Conservation (phyloP, 2,888 invertebrate genomes). For the Tipula confusa region DNA sequence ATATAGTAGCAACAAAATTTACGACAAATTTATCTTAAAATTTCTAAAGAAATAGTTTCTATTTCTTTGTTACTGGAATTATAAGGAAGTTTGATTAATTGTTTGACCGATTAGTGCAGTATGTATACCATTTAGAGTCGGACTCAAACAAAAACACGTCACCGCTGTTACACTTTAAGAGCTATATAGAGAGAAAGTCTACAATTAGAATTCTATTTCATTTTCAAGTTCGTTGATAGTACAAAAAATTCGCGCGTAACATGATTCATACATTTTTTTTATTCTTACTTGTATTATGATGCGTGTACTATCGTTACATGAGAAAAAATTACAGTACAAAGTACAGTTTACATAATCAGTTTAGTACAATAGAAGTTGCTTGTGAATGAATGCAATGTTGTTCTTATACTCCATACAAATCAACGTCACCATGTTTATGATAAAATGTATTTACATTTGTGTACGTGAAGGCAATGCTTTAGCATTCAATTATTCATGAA, state of each 20-base stretch:
- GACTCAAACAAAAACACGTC: not conserved
- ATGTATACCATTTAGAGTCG: not conserved
- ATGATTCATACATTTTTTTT: not conserved
- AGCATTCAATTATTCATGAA: not conserved
- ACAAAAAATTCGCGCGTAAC: not conserved
- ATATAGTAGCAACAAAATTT: not conserved
- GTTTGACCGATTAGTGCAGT: not conserved
- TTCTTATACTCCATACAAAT: not conserved
- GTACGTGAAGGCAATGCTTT: not conserved
- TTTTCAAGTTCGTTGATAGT: not conserved
- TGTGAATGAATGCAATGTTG: no score
- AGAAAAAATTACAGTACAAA: not conserved
- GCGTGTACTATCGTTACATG: not conserved
- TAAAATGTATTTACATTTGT: not conserved
- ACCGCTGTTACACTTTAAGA: not conserved
- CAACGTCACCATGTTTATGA: not conserved
- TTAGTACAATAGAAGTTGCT: not conserved
- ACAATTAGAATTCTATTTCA: not conserved
- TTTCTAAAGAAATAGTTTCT: not conserved
- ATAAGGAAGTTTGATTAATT: not conserved
- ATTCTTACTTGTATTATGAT: not conserved
- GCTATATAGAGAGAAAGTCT: not conserved
- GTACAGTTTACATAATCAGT: not conserved
- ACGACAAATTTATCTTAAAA: constrained; percentile 1
- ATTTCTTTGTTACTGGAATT: not conserved